These are phyloP conservation scores for Coracias cyanogaster DNA, from an alignment of 2,797 vertebrate species.

Conservation along the genomic window DNA sequence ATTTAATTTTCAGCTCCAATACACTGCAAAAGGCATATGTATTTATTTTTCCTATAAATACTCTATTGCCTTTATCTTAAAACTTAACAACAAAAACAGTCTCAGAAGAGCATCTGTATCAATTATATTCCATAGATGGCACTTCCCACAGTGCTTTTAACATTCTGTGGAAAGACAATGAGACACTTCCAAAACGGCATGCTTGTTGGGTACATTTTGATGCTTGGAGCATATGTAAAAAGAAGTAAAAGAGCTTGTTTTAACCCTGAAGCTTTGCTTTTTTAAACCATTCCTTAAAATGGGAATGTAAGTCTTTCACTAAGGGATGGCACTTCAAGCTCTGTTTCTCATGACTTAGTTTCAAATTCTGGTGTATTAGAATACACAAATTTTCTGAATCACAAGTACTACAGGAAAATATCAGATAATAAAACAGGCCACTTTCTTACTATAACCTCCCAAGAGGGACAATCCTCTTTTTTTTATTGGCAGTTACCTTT, in stretches of 20 bases:
- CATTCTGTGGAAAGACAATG: constrained; percentile 18
- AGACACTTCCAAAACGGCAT: not conserved
- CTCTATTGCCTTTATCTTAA: constrained; percentile 5
- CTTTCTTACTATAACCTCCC: not conserved
- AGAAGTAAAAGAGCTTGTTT: not conserved
- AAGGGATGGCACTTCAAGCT: not conserved
- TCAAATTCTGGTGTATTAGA: not conserved
- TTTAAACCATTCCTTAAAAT: not conserved
- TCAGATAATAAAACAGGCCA: not conserved
- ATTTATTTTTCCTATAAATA: constrained; percentile 46
- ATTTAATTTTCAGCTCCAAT: constrained; percentile 42
- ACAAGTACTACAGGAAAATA: not conserved
- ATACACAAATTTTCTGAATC: not conserved
- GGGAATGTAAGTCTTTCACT: not conserved
- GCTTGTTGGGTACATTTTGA: not conserved
- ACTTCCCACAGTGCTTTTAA: not conserved
- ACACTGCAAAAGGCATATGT: constrained; percentile 5
- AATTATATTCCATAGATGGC: not conserved
- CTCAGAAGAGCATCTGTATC: not conserved
- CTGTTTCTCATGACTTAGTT: not conserved
- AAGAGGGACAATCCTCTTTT: not conserved
- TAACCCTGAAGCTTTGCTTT: not conserved
- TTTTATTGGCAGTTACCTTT: not conserved
- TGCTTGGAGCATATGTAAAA: not conserved
- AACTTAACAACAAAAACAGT: constrained; percentile 23